A percentile compares a stretch with the other conserved stretches of the same genome.
These are phyloP conservation scores for Alentia gelatinosa DNA, from an alignment of 2,888 invertebrate species.

Conservation along the genomic window DNA sequence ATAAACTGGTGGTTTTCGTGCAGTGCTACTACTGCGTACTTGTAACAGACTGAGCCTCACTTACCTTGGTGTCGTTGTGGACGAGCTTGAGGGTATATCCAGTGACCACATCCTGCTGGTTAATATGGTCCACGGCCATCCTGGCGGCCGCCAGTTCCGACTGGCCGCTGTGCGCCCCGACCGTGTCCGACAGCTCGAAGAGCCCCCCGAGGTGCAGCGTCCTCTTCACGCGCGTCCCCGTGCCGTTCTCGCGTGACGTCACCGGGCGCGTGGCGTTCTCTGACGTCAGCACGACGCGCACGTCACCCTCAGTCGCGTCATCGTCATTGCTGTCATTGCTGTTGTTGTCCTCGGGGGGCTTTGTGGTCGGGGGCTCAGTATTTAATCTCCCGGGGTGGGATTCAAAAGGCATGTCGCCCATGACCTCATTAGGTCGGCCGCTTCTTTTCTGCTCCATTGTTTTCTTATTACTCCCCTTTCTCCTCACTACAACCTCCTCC, in stretches of 20 bases:
- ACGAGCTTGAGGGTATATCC: constrained; percentile 89
- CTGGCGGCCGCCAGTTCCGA: constrained; percentile 84
- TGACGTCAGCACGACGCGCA: too few relatives aligned
- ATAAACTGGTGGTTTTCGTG: too few relatives aligned
- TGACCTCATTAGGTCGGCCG: not conserved
- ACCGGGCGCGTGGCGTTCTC: not conserved
- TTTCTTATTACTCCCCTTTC: not conserved
- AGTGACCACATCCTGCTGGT: constrained; percentile 86
- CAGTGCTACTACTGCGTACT: too few relatives aligned
- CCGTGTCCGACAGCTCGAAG: constrained; percentile 68
- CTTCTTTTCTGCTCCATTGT: not conserved
- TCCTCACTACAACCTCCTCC: not conserved
- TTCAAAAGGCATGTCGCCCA: constrained; percentile 15
- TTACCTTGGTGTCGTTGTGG: constrained; percentile 93
- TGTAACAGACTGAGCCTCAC: constrained; percentile 68
- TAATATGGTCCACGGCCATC: constrained; percentile 90
- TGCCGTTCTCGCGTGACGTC: not conserved
- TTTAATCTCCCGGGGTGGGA: not conserved
- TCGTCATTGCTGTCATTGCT: too few relatives aligned
- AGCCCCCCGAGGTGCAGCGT: constrained; percentile 71
- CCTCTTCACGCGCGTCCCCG: not conserved
- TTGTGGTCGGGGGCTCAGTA: not conserved
- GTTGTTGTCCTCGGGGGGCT: not conserved
- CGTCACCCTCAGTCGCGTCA: too few relatives aligned
- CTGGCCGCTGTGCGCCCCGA: constrained; percentile 60